Evolutionary conservation across 2,888 invertebrate genomes (phyloP).

Genomic region (Mayetiola destructor): DNA sequence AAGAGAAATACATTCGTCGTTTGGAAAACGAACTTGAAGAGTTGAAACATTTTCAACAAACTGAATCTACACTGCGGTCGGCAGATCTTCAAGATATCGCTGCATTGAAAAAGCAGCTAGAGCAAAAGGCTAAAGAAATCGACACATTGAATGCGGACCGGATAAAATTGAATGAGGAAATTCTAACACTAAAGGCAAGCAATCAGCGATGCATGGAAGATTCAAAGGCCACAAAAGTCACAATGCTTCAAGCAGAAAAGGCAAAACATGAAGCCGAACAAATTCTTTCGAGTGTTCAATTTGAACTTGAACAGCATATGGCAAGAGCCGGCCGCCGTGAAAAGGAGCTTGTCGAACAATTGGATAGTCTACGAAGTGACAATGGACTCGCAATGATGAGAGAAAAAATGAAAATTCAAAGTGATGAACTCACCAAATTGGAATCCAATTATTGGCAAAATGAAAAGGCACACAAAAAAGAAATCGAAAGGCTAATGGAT

Average conservation of each 20-base stretch:
- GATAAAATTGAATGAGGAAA: neutral
- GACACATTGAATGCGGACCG: neutral
- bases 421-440: neutral
- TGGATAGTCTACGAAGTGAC: slow-evolving; percentile 32
- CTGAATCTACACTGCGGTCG: slow-evolving; percentile 31
- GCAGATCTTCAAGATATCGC: neutral
- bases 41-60: slow-evolving; percentile 42
- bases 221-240: slow-evolving; percentile 21
- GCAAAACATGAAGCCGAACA: slow-evolving; percentile 18
- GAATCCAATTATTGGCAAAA: slow-evolving; percentile 19
- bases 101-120: neutral
- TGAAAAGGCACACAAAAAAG: slow-evolving; percentile 22
- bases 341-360: slow-evolving; percentile 38
- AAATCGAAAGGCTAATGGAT: slow-evolving; percentile 21
- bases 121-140: neutral
- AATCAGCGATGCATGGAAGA: too few species aligned
- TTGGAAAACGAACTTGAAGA: slow-evolving; percentile 41
- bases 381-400: slow-evolving; percentile 12
- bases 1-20: neutral
- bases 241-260: slow-evolving; percentile 23
- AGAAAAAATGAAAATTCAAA: neutral
- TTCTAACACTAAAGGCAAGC: too few species aligned
- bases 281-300: slow-evolving; percentile 30
- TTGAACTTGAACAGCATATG: slow-evolving; percentile 39
- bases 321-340: slow-evolving; percentile 40